Evolutionary conservation across 1,140 invertebrate species (phyloP).

Genomic region (Phenacoccus solenopsis): DNA sequence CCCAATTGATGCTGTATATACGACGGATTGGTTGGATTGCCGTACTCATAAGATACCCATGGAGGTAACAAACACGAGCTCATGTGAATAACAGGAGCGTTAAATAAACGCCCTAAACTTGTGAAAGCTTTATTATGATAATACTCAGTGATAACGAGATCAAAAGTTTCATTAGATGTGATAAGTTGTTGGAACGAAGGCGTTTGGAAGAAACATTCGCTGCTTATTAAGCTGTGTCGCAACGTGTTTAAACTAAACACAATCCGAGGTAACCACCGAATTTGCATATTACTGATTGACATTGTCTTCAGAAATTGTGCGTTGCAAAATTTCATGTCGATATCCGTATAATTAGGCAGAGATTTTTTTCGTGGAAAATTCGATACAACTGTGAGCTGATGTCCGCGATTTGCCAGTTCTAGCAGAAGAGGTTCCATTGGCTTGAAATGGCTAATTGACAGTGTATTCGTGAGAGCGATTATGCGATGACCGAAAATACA

Average conservation of each 20-base stretch:
- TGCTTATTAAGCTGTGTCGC: neutral
- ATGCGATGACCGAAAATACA: conserved; percentile 22
- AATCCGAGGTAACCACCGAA: neutral
- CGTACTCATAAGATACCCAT: conserved; percentile 39
- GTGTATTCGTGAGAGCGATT: conserved; percentile 28
- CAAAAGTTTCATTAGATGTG: neutral
- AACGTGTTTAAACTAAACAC: neutral
- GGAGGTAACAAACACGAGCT: conserved; percentile 42
- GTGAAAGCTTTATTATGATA: conserved; percentile 20
- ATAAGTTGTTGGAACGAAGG: neutral
- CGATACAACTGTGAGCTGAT: conserved; percentile 30
- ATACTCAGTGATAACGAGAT: conserved; percentile 15
- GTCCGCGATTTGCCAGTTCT: conserved; percentile 30
- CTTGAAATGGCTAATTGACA: conserved; percentile 31
- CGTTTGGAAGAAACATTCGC: neutral
- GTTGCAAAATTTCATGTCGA: neutral
- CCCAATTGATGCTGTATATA: conserved; percentile 22
- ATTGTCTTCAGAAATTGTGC: neutral
- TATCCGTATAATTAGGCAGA: neutral
- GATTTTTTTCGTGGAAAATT: conserved; percentile 6
- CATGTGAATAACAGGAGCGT: conserved; percentile 41
- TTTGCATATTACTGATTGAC: neutral
- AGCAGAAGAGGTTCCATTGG: conserved; percentile 30
- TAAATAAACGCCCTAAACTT: conserved; percentile 28
- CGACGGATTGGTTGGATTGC: conserved; percentile 21